phyloP scores from a whole-genome alignment of 2,113 vertebrate genomes.

The Arizona elegans region DNA sequence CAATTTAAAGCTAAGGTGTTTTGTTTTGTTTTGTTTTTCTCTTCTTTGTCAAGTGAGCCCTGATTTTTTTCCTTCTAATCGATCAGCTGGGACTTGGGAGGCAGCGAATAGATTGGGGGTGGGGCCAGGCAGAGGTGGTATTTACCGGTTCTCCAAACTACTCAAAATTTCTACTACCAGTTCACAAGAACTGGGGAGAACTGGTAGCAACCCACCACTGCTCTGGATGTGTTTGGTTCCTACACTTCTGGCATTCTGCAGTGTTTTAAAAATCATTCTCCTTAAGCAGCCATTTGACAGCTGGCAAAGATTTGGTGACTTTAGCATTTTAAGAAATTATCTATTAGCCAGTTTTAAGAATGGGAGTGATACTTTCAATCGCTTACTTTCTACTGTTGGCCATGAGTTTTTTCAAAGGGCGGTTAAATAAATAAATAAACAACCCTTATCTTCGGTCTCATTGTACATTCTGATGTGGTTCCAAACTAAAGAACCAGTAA shows the following conservation, averaged over 20 bases:
- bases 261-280: not conserved
- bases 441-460: not conserved
- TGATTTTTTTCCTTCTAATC: too few species aligned
- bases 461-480: not conserved
- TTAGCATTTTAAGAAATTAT: not conserved
- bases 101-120: too few species aligned
- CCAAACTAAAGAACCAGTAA: not conserved
- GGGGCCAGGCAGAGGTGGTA: too few species aligned
- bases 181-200: too few species aligned
- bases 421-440: not conserved
- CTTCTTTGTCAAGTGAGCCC: too few species aligned
- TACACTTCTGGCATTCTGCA: too few species aligned
- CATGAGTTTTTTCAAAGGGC: not conserved
- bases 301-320: not conserved
- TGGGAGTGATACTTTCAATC: not conserved
- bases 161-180: too few species aligned
- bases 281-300: not conserved
- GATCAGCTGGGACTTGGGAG: too few species aligned
- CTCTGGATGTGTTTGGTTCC: not conserved
- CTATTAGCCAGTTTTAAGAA: not conserved
- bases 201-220: too few species aligned
- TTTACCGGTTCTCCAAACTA: too few species aligned
- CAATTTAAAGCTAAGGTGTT: too few species aligned
- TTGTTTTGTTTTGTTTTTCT: too few species aligned
- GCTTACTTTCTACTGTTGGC: not conserved